Evolutionary conservation across 2,888 invertebrate genomes (phyloP), one percentile per base, ranked within the genome.

Genomic region (Biston stratarius): DNA sequence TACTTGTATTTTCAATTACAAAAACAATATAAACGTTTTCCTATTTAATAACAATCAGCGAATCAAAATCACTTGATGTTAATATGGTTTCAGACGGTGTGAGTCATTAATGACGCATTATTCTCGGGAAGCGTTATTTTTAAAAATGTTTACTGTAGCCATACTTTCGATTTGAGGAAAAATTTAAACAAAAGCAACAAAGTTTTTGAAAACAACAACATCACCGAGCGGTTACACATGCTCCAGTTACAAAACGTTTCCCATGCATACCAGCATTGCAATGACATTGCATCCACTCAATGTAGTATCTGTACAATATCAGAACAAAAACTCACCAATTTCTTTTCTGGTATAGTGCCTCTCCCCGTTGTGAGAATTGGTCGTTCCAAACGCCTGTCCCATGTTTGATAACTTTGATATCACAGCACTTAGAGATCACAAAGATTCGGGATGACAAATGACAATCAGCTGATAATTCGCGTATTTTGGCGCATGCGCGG

Each of bases 381-480:
- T 88, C 36, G 91, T 94, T 64, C 94, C 94, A 76, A 94, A 94
- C 51, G 92, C 87, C 75, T 94, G 94, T 70, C 94, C 94, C 94
- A 94, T 94, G 75, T 81, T 85, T 81, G 52, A 58, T 67, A 14
- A 59, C 48, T 52, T 71, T 72, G 33, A 44, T 82, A 83, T 83
- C 88, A 87, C 87, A 83, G 80, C 86, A 86, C 86, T 73, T 80
- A 49, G 79, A 83, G 79, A 83, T 82, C 84, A 84, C 83, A 81
- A 79, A 69, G 52, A 77, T 75, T 76, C 58, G 77, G 73, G 75
- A 79, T 73, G 76, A 72, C 74, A 76, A 67, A 74, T 74, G 73
- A 76, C 77, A 80, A 80, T 82, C 89, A 90, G 90, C 88, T 88
- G 89, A 83, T 86, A 78, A 79, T 85, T 74, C 71, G 69, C 76